Evolutionary conservation across 2,888 invertebrate species (phyloP).

Genomic region (Epinotia demarniana): DNA sequence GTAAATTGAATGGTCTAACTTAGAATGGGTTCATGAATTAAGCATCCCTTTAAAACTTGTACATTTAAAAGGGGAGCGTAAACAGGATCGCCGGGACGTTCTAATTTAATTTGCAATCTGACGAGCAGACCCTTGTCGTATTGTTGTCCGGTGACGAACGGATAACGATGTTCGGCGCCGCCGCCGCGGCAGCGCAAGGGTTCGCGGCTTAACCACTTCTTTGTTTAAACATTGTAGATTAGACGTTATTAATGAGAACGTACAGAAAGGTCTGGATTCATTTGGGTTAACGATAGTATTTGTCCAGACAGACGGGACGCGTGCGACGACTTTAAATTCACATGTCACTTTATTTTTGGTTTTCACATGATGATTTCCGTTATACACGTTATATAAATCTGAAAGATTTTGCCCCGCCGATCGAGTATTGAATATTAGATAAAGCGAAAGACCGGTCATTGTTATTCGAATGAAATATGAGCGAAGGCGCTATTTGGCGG

Average conservation of each 20-base stretch:
- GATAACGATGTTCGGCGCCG: conserved; percentile 62
- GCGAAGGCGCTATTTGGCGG: conserved; percentile 65
- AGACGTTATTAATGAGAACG: conserved; percentile 69
- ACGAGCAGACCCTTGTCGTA: conserved; percentile 63
- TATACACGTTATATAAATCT: conserved; percentile 23
- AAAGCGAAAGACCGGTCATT: conserved; percentile 71
- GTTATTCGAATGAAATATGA: conserved; percentile 76
- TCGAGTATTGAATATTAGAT: conserved; percentile 68
- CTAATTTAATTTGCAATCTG: conserved; percentile 77
- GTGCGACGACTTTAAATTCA: conserved; percentile 16
- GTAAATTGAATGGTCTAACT: conserved; percentile 79
- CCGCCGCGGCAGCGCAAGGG: conserved; percentile 48
- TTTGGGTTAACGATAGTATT: conserved; percentile 62
- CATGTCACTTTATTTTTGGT: conserved; percentile 18
- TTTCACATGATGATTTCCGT: conserved; percentile 23
- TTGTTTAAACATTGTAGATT: conserved; percentile 67
- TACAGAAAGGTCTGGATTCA: conserved; percentile 61
- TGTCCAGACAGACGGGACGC: conserved; percentile 48
- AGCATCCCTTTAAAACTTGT: conserved; percentile 75
- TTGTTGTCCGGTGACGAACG: conserved; percentile 67
- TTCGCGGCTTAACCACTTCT: conserved; percentile 58
- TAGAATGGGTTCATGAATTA: conserved; percentile 78
- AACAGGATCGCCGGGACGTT: conserved; percentile 68
- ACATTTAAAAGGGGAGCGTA: conserved; percentile 72
- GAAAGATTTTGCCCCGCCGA: conserved; percentile 55